Base-by-base conservation (phyloP, 2,797 vertebrate genomes). In the Sebastes diploproa region DNA sequence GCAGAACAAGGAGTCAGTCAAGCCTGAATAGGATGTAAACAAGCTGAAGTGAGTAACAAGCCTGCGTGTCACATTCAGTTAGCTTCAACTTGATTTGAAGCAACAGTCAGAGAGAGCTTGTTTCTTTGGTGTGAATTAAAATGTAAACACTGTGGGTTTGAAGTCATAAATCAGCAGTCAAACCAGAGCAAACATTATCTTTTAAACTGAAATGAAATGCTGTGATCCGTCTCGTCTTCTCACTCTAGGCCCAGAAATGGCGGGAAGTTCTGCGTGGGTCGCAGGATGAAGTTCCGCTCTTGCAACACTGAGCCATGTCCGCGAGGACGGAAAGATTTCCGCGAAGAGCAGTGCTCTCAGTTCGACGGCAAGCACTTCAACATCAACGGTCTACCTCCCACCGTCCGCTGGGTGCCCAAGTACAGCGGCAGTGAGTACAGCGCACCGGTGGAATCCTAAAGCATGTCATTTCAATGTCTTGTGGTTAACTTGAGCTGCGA, bases 341-440 rank as follows among this genome's bases (percentile, higher is more conserved):
- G 98, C 1, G 98, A 98, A 78, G 96, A 98, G 62, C 98, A 99
- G 87, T 99, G 98, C 88, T 97, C 97, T 69, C 96, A 97, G 23
- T 99, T 97, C 83, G 96, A 99, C 73, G 98, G 98, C 85, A 98
- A 97, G 87, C 98, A 99, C 95, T 98, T 99, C 71, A 98, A 98
- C 94, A 99, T 99, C 94, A 98, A 97, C 2, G 98, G 98, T 67
- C 96, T 99, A 82, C 96, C 97, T 12, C 95, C 97, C 85, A 94
- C 95, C 11, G 98, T 99, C 70, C 96, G 96, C 87, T 99, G 98
- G 98, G 94, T 99, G 82, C 98, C 98, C 71, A 99, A 99, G 92
- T 99, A 99, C 90, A 99, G 97, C 34, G 98, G 98, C 86, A 98
- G 98, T 99, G 94, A 98, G 98, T 98, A 89, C 8, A 58, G 98